Evolutionary conservation across 1,140 invertebrate genomes (phyloP).

Genomic region (Brachionus rotundiformis): DNA sequence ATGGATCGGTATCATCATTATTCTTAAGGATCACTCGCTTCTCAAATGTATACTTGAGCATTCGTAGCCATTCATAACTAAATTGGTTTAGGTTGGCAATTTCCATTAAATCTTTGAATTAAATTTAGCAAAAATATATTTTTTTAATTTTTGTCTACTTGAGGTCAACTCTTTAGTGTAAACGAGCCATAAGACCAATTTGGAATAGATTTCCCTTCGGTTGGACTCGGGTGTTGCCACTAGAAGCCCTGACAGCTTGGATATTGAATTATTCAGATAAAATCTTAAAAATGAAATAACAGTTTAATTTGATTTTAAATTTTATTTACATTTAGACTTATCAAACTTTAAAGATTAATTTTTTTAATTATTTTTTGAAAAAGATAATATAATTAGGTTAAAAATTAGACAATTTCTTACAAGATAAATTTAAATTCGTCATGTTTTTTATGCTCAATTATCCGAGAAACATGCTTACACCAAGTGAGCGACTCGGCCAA

Average conservation of each 20-base stretch:
- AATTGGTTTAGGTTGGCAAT: neutral
- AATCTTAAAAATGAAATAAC: neutral
- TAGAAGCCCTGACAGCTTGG: neutral
- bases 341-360: too few species aligned
- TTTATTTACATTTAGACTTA: too few species aligned
- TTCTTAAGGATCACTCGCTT: slow-evolving; percentile 25
- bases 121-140: neutral
- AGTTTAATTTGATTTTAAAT: too few species aligned
- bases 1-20: neutral
- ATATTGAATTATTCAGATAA: slow-evolving; percentile 34
- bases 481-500: neutral
- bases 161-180: slow-evolving; percentile 12
- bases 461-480: slow-evolving; percentile 10
- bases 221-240: neutral
- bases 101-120: neutral
- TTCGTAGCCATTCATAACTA: slow-evolving; percentile 45
- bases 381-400: too few species aligned
- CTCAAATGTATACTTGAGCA: slow-evolving; percentile 36
- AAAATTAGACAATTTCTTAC: too few species aligned
- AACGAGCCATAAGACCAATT: slow-evolving; percentile 6
- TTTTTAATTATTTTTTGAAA: too few species aligned
- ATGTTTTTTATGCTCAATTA: slow-evolving; percentile 30
- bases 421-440: slow-evolving; percentile 25
- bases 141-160: slow-evolving; percentile 2
- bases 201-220: neutral